phyloP scores from a whole-genome alignment of 2,113 vertebrate species.

The Heterotis niloticus region DNA sequence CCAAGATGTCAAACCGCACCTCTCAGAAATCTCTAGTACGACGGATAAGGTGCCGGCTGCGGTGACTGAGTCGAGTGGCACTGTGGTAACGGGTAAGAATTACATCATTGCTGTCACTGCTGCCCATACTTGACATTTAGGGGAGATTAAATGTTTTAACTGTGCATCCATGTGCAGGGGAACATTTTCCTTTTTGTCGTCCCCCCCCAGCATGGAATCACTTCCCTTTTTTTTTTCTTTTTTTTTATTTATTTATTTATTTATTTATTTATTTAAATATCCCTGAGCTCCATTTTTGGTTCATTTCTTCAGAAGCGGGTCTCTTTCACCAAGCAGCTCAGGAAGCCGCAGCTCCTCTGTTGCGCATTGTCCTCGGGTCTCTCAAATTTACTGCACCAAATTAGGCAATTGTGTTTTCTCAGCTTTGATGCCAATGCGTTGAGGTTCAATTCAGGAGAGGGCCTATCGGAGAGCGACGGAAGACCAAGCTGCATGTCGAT shows the following conservation, averaged over 20 bases:
- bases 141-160: conserved; percentile 1
- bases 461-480: not conserved
- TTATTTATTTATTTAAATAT: not conserved
- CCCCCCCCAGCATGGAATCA: no score
- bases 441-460: conserved; percentile 17
- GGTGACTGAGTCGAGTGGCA: not conserved
- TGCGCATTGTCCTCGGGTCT: not conserved
- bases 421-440: not conserved
- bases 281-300: not conserved
- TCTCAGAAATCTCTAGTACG: not conserved
- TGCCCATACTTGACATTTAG: not conserved
- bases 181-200: not conserved
- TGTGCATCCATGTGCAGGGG: not conserved
- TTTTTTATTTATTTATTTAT: no score
- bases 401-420: conserved; percentile 6
- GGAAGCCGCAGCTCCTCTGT: not conserved
- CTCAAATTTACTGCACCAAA: conserved; percentile 4
- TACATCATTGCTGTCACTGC: conserved; percentile 15
- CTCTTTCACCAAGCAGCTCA: not conserved
- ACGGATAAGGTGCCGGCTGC: conserved; percentile 3
- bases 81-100: not conserved
- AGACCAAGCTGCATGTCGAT: not conserved
- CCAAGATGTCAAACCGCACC: not conserved
- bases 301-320: not conserved
- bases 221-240: no score